These are phyloP conservation scores for Noctuana brunneofusca DNA, from an alignment of 2,888 invertebrate species.

Conservation along the genomic window DNA sequence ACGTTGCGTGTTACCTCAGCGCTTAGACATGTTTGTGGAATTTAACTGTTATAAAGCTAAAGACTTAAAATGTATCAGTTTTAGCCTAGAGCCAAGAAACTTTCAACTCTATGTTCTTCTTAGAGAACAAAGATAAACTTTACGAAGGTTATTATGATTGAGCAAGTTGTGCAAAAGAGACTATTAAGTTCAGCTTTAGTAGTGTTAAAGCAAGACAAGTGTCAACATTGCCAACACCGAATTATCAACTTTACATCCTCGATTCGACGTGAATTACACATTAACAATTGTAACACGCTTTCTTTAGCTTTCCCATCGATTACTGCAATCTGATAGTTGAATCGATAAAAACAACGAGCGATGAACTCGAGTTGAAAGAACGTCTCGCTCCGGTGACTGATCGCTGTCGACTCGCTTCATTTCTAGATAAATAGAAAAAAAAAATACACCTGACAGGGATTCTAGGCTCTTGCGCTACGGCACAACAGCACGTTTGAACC, in stretches of 20 bases:
- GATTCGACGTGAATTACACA: slow-evolving; percentile 27
- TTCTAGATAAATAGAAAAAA: slow-evolving; percentile 28
- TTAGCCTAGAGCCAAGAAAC: not conserved
- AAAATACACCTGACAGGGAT: slow-evolving; percentile 21
- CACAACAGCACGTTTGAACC: slow-evolving; percentile 11
- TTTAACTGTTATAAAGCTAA: slow-evolving; percentile 23
- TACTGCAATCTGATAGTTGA: slow-evolving; percentile 57
- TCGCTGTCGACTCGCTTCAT: slow-evolving; percentile 42
- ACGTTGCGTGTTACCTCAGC: slow-evolving; percentile 15
- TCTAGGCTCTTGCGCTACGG: slow-evolving; percentile 16
- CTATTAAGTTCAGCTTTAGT: not conserved
- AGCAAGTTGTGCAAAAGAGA: not conserved
- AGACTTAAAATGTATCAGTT: slow-evolving; percentile 12
- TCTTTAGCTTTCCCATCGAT: slow-evolving; percentile 54
- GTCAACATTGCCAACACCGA: slow-evolving; percentile 7
- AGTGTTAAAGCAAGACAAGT: slow-evolving; percentile 5
- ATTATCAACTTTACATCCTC: slow-evolving; percentile 18
- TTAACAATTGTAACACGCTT: slow-evolving; percentile 32
- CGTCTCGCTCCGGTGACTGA: slow-evolving; percentile 70
- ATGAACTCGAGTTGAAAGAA: slow-evolving; percentile 77
- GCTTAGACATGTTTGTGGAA: slow-evolving; percentile 18
- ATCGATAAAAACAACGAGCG: slow-evolving; percentile 65
- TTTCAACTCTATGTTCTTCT: not conserved
- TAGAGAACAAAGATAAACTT: not conserved
- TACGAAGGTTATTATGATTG: not conserved